Evolutionary conservation across 2,113 vertebrate species (phyloP).

Genomic region (Serinus canaria): DNA sequence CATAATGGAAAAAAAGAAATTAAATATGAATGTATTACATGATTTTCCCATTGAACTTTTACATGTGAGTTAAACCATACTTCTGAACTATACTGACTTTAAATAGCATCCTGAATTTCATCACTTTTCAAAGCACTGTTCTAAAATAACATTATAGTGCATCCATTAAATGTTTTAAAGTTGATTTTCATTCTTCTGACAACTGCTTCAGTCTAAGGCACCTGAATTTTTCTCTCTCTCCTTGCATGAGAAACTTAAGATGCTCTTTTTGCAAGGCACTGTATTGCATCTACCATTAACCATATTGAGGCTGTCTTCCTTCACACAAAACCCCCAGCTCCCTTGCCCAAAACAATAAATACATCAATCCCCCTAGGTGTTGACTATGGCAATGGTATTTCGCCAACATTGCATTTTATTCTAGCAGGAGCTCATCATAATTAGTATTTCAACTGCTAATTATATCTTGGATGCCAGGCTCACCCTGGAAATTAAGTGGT

Average conservation of each 20-base stretch:
- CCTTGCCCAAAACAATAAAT: not conserved
- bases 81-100: constrained; percentile 29
- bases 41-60: constrained; percentile 59
- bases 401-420: not conserved
- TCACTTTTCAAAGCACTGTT: constrained; percentile 16
- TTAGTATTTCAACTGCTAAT: not conserved
- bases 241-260: not conserved
- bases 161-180: constrained; percentile 29
- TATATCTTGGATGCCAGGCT: not conserved
- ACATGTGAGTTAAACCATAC: not conserved
- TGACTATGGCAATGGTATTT: not conserved
- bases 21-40: constrained; percentile 59
- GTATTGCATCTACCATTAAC: not conserved
- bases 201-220: constrained; percentile 17
- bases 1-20: constrained; percentile 56
- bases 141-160: constrained; percentile 30
- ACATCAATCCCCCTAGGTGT: not conserved
- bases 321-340: not conserved
- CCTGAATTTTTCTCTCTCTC: not conserved
- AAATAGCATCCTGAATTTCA: constrained; percentile 44
- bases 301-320: not conserved
- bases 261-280: not conserved
- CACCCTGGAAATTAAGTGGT: not conserved
- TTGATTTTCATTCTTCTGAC: constrained; percentile 40
- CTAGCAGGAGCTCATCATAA: not conserved